These are phyloP conservation scores for Lycocerus yunnanus DNA, from an alignment of 2,888 invertebrate genomes.

Conservation along the genomic window DNA sequence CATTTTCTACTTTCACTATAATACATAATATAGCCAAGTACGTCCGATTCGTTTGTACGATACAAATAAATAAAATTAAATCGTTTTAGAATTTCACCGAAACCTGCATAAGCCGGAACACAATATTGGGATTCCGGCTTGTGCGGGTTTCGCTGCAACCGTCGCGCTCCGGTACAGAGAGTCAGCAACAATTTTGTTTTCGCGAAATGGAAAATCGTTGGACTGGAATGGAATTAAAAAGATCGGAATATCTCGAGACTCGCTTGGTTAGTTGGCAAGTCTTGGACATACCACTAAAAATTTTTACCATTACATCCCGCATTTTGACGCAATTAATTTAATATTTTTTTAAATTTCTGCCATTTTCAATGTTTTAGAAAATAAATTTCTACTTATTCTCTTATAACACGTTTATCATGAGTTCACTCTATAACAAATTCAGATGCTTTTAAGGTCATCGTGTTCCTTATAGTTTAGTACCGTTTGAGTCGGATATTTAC, in stretches of 20 bases:
- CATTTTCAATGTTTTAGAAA: neutral
- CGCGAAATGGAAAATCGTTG: no score
- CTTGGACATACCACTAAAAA: neutral
- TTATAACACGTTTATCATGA: constrained; percentile 12
- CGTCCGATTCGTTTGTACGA: neutral
- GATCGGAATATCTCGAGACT: no score
- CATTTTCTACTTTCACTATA: no score
- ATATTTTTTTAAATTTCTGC: neutral
- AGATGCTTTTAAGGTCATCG: constrained; percentile 21
- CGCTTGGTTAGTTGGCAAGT: neutral
- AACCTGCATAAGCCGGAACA: no score
- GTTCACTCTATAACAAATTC: constrained; percentile 27
- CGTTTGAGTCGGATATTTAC: constrained; percentile 35
- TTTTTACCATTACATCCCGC: neutral
- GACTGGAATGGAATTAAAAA: no score
- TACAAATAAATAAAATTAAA: neutral
- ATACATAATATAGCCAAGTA: neutral
- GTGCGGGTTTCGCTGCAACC: no score
- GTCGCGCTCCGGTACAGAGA: no score
- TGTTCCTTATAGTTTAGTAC: constrained; percentile 24
- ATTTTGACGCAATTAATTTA: neutral
- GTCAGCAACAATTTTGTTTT: no score
- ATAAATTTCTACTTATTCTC: constrained; percentile 4
- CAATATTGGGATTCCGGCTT: no score
- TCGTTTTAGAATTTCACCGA: no score